These are phyloP conservation scores for Lordiphosa clarofinis DNA, from an alignment of 1,140 invertebrate genomes.

Conservation along the genomic window DNA sequence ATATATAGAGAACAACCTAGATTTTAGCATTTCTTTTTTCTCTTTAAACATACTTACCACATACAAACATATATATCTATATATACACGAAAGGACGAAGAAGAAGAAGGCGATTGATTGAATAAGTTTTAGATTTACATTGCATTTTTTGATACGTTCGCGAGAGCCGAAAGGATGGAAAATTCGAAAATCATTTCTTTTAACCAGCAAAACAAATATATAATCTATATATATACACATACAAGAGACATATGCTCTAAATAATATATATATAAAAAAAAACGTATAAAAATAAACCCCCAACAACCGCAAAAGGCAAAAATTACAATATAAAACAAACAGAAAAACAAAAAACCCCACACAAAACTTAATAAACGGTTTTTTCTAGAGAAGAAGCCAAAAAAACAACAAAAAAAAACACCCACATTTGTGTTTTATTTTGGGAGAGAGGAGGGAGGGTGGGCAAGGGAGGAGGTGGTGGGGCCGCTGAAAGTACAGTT, in stretches of 20 bases:
- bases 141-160: conserved; percentile 62
- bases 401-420: conserved; percentile 50
- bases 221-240: conserved; percentile 15
- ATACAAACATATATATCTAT: conserved; percentile 1
- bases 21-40: conserved; percentile 28
- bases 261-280: conserved; percentile 11
- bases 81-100: not conserved
- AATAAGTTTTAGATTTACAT: conserved; percentile 67
- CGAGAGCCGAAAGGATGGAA: too few species aligned
- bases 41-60: conserved; percentile 28
- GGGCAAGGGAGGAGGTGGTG: too few species aligned
- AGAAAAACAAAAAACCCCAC: conserved; percentile 34
- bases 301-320: not conserved
- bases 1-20: conserved; percentile 32
- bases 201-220: conserved; percentile 26
- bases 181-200: too few species aligned
- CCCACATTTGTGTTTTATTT: conserved; percentile 29
- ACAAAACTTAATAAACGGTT: conserved; percentile 59
- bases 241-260: conserved; percentile 1
- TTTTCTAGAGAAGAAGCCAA: conserved; percentile 70
- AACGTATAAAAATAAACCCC: conserved; percentile 6
- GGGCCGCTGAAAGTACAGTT: too few species aligned
- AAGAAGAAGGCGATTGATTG: conserved; percentile 36
- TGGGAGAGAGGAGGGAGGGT: not conserved
- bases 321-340: conserved; percentile 22